Evolutionary conservation across 2,113 vertebrate species (phyloP), one percentile per base, ranked within the genome.

Genomic region (Motacilla alba): DNA sequence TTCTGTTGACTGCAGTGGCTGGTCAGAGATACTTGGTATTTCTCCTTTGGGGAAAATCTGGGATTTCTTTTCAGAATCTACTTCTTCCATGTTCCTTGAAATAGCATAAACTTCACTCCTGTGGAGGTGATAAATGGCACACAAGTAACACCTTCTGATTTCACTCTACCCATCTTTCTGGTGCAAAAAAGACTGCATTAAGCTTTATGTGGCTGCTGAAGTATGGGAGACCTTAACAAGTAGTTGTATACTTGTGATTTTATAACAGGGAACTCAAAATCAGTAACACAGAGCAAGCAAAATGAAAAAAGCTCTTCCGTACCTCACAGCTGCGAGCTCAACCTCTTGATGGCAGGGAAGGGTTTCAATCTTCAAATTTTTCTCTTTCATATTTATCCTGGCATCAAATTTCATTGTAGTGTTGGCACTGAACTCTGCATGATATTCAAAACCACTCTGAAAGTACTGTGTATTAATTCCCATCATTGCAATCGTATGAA

Each of bases 401-500:
- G 95, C 96, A 37, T 91, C 60, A 39, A 98, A 90, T 85, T 98
- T 98, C 70, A 95, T 72, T 7, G 98, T 98, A 10, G 96, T 5
- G 43, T 92, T 85, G 63, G 96, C 89, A 73, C 83, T 95, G 55
- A 97, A 64, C 64, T 98, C 97, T 60, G 95, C 97, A 50, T 94
- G 98, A 63, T 97, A 90, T 73, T 98, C 90, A 76, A 99, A 44
- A 70, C 96, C 96, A 84, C 96, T 98, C 96, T 99, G 98, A 47
- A 98, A 44, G 17, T 98, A 56, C 33, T 91, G 97, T 10, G 98
- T 99, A 81, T 99, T 99, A 41, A 99, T 72, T 31, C 98, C 98
- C 97, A 98, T 98, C 49, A 97, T 97, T 82, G 97, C 98, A 94
- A 98, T 97, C 18, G 89, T 92, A 76, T 98, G 98, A 53, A 98